These are phyloP conservation scores for Excalfactoria chinensis DNA, from an alignment of 2,113 vertebrate species.

Conservation along the genomic window DNA sequence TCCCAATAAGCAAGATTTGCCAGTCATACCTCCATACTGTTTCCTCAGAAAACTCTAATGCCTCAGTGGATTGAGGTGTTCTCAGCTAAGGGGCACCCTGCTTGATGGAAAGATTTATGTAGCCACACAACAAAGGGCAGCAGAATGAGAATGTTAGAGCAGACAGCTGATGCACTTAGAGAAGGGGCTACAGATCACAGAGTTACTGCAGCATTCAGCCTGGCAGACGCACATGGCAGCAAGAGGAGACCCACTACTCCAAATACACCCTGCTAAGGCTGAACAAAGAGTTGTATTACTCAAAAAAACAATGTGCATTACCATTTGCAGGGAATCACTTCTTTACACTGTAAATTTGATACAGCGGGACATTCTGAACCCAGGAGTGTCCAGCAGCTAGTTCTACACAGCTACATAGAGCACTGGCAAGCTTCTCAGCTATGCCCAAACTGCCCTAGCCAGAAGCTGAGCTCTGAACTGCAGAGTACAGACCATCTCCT, in stretches of 20 bases:
- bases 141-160: neutral
- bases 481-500: neutral
- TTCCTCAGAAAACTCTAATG: neutral
- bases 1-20: neutral
- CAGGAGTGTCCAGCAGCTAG: neutral
- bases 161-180: neutral
- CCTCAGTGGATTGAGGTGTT: neutral
- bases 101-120: accelerated
- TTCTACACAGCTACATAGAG: accelerated
- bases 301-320: accelerated
- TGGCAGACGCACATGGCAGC: neutral
- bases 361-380: accelerated
- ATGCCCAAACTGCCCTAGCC: accelerated
- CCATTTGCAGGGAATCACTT: neutral
- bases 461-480: neutral
- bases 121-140: neutral
- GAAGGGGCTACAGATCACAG: neutral
- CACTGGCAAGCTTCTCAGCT: neutral
- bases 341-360: neutral
- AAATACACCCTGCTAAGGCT: neutral
- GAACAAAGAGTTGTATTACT: neutral
- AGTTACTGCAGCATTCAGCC: neutral
- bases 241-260: neutral
- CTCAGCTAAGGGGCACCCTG: neutral
- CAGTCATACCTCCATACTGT: neutral